These are phyloP conservation scores for Pseudomyrmex cubaensis DNA, from an alignment of 1,140 invertebrate genomes.

Conservation along the genomic window DNA sequence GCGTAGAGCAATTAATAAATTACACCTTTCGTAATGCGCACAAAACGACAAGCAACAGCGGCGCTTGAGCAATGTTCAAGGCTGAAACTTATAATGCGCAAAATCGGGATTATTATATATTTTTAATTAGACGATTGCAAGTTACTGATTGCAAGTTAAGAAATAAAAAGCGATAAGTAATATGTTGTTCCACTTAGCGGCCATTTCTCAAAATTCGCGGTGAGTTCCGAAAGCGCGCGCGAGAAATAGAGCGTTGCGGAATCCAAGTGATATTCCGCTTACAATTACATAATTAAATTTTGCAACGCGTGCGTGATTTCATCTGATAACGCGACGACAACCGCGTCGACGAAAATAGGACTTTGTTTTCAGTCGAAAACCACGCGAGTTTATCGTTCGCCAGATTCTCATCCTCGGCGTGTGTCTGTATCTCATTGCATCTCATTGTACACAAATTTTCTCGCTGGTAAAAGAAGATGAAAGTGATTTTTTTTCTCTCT, in stretches of 20 bases:
- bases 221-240: slow-evolving; percentile 3
- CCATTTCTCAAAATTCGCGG: neutral
- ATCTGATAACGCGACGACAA: slow-evolving; percentile 33
- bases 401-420: neutral
- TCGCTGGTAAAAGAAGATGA: slow-evolving; percentile 8
- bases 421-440: neutral
- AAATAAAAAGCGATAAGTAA: neutral
- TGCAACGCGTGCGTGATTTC: slow-evolving; percentile 23
- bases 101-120: neutral
- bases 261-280: slow-evolving; percentile 8
- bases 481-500: slow-evolving; percentile 3
- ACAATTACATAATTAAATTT: slow-evolving; percentile 38
- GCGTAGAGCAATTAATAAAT: slow-evolving; percentile 39
- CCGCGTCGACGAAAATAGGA: neutral
- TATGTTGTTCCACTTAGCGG: neutral
- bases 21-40: neutral
- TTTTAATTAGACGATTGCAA: neutral
- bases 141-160: neutral
- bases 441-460: neutral
- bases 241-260: slow-evolving; percentile 35
- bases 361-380: slow-evolving; percentile 38
- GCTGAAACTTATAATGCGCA: neutral
- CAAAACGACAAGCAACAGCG: neutral
- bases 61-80: neutral
- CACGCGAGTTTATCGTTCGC: slow-evolving; percentile 1